Evolutionary conservation across 2,888 invertebrate species (phyloP), one percentile per base, ranked within the genome.

Genomic region (Polymixis flavicincta): DNA sequence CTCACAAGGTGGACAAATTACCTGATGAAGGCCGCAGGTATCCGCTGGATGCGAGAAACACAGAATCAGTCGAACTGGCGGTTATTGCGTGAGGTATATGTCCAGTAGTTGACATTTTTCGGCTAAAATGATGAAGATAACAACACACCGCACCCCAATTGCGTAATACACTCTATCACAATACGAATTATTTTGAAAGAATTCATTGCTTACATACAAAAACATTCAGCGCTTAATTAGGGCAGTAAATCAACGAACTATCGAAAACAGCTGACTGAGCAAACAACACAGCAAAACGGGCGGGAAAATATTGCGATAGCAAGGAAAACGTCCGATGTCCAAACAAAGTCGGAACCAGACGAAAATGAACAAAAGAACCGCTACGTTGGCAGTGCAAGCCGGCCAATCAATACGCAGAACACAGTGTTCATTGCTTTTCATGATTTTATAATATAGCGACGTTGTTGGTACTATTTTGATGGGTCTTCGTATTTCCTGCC

Each of bases 161-260:
- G n/a, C n/a, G n/a, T n/a, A n/a, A n/a, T n/a, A n/a, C n/a, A n/a
- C n/a, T n/a, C n/a, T n/a, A n/a, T n/a, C n/a, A n/a, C n/a, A n/a
- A n/a, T n/a, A n/a, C n/a, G n/a, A n/a, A n/a, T n/a, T n/a, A n/a
- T n/a, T n/a, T n/a, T n/a, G n/a, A n/a, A n/a, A n/a, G n/a, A n/a
- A n/a, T n/a, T n/a, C n/a, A n/a, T n/a, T n/a, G n/a, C n/a, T n/a
- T n/a, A n/a, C n/a, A n/a, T n/a, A n/a, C 42, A 54, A 78, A 75
- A 72, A 71, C 50, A 82, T 68, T 50, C 61, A 45, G 19, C 37
- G 61, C 59, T 74, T 86, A 80, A 84, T 82, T 78, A 81, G 66
- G 60, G 45, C 78, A 78, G 76, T 84, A 78, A 87, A 84, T 85
- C 79, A 85, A 69, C 74, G 48, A 83, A 85, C 84, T 85, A 84